Percentiles rank a stretch among this genome's conserved stretches.
Evolutionary conservation across 2,113 vertebrate species (phyloP).

Genomic region (Agapornis roseicollis): DNA sequence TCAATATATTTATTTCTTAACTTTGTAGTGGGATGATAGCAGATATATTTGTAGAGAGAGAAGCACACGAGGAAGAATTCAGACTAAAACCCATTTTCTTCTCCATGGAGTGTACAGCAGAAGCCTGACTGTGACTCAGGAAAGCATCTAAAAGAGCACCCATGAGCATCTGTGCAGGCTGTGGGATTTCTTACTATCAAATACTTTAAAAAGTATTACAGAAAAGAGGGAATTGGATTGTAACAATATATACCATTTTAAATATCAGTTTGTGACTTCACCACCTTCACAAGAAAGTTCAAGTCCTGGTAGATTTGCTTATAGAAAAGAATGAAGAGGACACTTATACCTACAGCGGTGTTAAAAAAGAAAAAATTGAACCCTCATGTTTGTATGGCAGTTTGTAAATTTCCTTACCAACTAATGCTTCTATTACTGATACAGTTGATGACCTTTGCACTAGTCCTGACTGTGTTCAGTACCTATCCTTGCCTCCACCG

Average conservation of each 20-base stretch:
- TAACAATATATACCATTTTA: background rate
- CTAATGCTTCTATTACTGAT: background rate
- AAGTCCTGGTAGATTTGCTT: background rate
- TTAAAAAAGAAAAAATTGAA: background rate
- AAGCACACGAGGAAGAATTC: background rate
- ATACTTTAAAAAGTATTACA: background rate
- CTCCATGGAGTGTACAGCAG: background rate
- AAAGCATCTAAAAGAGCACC: background rate
- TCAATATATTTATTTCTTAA: background rate
- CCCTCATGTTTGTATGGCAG: background rate
- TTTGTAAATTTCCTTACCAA: background rate
- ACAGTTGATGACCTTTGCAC: background rate
- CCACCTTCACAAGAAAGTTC: background rate
- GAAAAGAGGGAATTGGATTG: background rate
- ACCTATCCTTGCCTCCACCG: background rate
- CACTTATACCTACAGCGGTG: background rate
- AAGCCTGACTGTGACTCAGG: background rate
- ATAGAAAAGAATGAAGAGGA: background rate
- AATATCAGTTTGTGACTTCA: background rate
- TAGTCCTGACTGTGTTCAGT: background rate
- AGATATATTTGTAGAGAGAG: background rate
- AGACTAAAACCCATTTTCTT: background rate
- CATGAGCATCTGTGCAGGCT: background rate
- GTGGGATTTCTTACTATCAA: background rate
- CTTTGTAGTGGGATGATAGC: background rate